Evolutionary conservation across 2,888 invertebrate genomes (phyloP).

Genomic region (Magallana nippona): DNA sequence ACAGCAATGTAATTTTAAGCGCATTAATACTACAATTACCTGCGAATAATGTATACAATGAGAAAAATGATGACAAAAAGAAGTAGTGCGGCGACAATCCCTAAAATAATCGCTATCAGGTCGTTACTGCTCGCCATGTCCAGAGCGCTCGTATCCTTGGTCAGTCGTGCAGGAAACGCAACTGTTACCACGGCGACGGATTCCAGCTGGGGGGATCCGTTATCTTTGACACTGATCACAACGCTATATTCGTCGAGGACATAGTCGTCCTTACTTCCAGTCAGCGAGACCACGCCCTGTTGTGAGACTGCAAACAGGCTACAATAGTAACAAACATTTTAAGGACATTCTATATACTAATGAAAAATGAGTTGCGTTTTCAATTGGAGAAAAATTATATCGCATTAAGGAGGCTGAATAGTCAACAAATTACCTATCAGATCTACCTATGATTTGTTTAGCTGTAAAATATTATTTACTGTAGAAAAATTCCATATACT

Average conservation of each 20-base stretch:
- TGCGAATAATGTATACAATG: conserved; percentile 62
- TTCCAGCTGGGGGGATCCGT: conserved; percentile 63
- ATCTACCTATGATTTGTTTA: too few relatives aligned
- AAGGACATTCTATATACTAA: not conserved
- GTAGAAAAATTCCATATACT: too few relatives aligned
- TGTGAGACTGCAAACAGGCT: conserved; percentile 67
- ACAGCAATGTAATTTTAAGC: too few relatives aligned
- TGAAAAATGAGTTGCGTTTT: too few relatives aligned
- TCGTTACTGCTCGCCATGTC: conserved; percentile 42
- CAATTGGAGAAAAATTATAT: too few relatives aligned
- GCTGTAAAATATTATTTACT: too few relatives aligned
- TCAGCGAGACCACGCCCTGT: conserved; percentile 61
- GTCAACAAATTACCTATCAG: too few relatives aligned
- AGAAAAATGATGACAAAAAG: conserved; percentile 62
- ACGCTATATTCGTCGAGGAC: conserved; percentile 57
- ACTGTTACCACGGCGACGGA: conserved; percentile 60
- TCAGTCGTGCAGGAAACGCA: conserved; percentile 59
- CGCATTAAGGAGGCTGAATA: too few relatives aligned
- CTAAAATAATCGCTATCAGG: conserved; percentile 58
- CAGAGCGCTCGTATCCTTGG: conserved; percentile 6
- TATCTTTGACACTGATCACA: conserved; percentile 63
- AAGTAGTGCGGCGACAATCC: conserved; percentile 59
- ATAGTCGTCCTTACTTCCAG: conserved; percentile 54
- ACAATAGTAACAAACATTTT: conserved; percentile 44
- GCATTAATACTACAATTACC: conserved; percentile 54